Conservation (phyloP, 2,113 vertebrate species). For the Ammodytes marinus region DNA sequence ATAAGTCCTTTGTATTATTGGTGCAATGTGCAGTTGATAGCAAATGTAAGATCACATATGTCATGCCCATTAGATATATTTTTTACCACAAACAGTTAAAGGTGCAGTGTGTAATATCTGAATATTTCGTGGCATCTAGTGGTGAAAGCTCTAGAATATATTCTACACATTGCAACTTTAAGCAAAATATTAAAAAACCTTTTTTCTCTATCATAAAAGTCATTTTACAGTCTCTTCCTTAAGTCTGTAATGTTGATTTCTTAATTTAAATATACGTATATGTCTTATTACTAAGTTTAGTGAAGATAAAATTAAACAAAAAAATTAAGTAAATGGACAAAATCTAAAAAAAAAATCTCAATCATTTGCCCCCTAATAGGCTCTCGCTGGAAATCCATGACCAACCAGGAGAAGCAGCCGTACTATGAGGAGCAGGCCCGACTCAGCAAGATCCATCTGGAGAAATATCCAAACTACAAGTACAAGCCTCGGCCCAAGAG, state of each 20-base stretch:
- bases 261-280: not conserved
- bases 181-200: not conserved
- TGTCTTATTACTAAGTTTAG: not conserved
- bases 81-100: not conserved
- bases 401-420: conserved; percentile 98
- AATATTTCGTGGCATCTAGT: too few relatives aligned
- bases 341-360: not conserved
- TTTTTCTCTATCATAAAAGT: not conserved
- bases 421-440: conserved; percentile 98
- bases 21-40: not conserved
- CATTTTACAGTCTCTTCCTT: not conserved
- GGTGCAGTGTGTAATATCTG: too few relatives aligned
- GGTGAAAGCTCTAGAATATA: too few relatives aligned
- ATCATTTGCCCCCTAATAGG: conserved; percentile 75
- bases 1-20: not conserved
- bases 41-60: not conserved
- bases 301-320: not conserved
- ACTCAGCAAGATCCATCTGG: conserved; percentile 97
- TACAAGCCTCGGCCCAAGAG: conserved; percentile 99
- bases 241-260: not conserved
- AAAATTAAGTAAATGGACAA: not conserved
- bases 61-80: not conserved
- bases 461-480: conserved; percentile 99
- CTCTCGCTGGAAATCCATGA: conserved; percentile 99
- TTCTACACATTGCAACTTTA: not conserved